Percentiles rank a stretch among this genome's conserved stretches.
Evolutionary conservation across 2,888 invertebrate species (phyloP).

Genomic region (Caenorhabditis wallacei): DNA sequence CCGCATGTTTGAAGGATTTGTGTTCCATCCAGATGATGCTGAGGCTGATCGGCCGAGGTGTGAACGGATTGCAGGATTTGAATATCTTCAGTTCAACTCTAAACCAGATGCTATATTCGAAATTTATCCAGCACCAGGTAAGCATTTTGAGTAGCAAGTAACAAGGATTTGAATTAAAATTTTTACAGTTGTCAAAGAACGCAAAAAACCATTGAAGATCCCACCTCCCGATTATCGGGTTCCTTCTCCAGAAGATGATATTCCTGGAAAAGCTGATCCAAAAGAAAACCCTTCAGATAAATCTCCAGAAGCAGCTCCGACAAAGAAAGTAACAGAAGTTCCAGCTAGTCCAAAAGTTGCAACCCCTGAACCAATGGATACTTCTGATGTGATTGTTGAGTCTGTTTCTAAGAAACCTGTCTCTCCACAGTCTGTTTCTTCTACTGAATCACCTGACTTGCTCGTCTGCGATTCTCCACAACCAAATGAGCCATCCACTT

Average conservation of each 20-base stretch:
- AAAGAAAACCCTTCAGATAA: neutral
- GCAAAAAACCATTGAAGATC: neutral
- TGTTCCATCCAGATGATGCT: slow-evolving; percentile 19
- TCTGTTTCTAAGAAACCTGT: too few relatives aligned
- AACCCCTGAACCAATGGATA: too few relatives aligned
- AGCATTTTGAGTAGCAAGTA: neutral
- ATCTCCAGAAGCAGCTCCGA: too few relatives aligned
- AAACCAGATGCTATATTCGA: slow-evolving; percentile 5
- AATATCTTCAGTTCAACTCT: neutral
- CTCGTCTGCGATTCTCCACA: neutral
- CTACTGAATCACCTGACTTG: neutral
- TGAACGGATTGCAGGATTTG: neutral
- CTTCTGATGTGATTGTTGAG: too few relatives aligned
- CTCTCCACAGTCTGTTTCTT: too few relatives aligned
- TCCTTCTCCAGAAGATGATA: neutral
- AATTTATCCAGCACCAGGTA: slow-evolving; percentile 10
- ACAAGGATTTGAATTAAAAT: neutral
- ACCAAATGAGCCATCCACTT: neutral
- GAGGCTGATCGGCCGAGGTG: neutral
- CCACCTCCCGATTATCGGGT: slow-evolving; percentile 14
- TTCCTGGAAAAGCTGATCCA: too few relatives aligned
- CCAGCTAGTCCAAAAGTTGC: too few relatives aligned
- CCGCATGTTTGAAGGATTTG: slow-evolving; percentile 30
- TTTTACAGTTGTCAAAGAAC: neutral
- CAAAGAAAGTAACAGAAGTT: too few relatives aligned